Evolutionary conservation across 2,113 vertebrate genomes (phyloP).

Genomic region (Burhinus oedicnemus): DNA sequence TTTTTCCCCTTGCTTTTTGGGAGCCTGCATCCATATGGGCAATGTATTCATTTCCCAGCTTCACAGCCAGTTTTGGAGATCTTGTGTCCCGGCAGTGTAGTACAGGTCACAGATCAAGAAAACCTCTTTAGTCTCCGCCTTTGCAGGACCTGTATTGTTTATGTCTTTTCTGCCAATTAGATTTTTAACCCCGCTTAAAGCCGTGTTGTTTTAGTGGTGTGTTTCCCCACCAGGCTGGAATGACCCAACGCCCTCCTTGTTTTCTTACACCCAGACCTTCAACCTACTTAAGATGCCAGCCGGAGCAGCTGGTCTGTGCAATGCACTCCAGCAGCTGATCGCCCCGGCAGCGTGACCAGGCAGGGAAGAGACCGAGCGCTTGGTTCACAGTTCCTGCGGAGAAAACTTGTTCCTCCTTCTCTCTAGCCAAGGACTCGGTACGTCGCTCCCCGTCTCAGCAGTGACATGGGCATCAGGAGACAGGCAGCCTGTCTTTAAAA

Average conservation of each 20-base stretch:
- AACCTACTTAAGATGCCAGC: not conserved
- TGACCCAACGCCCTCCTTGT: not conserved
- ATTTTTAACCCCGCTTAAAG: not conserved
- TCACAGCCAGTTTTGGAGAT: not conserved
- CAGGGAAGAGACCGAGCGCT: not conserved
- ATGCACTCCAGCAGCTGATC: fast-evolving
- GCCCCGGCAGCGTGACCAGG: not conserved
- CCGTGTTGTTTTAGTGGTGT: not conserved
- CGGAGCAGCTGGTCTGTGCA: not conserved
- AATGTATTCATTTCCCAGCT: not conserved
- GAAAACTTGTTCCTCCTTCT: not conserved
- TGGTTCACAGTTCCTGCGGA: not conserved
- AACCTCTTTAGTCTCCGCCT: not conserved
- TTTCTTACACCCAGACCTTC: not conserved
- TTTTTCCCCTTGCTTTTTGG: not conserved
- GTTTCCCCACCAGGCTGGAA: not conserved
- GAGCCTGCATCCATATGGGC: not conserved
- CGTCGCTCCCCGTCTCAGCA: not conserved
- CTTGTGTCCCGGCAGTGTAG: not conserved
- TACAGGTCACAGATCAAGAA: not conserved
- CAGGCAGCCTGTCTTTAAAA: not conserved
- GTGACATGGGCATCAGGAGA: not conserved
- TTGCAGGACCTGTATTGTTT: not conserved
- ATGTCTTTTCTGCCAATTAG: not conserved
- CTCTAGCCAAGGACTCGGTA: not conserved